Evolutionary conservation across 2,888 invertebrate species (phyloP), one percentile per base, ranked within the genome.

Genomic region (Tenthredo distinguenda): DNA sequence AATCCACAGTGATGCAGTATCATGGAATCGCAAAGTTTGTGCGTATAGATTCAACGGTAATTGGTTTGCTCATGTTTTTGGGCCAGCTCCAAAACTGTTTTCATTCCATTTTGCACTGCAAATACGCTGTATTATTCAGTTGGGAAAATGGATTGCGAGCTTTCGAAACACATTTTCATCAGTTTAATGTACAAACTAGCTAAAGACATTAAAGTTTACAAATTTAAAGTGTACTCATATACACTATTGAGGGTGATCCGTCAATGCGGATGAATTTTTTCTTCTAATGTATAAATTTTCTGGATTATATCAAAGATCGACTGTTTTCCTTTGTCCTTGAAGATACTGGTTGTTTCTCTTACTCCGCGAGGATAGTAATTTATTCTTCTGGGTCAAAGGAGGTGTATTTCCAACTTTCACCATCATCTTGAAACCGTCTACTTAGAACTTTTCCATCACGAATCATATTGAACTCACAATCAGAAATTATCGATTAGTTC

Each of bases 401-500:
- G 43, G 26, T 40, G 43, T 43, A 74, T 40, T 21, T 74, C 40
- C 21, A 43, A 74, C 43, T 43, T 74, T 43, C 43, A 34, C 18
- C 31, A 68, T 68, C 10, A 43, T 74, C 74, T 74, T 43, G 43
- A 10, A 68, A 12, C 3, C 40, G 43, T n/a, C 21, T 43, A 10
- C 0, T 12, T 1, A 40, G 21, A 7, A 21, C n/a, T 26, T 40
- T 74, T 40, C 31, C 55, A 55, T 55, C 34, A 55, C 50, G 50
- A 55, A 31, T 72, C 26, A 50, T 34, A 84, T 37, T 10, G 31
- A 15, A 18, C 21, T 9, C 7, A 1, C 4, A 65, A 12, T 37
- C 21, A 34, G 72, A 31, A 86, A 88, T 88, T 88, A 89, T 87
- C 87, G 88, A 88, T 89, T 88, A 86, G 86, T 79, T 74, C 40